These are phyloP conservation scores for Trichonephila inaurata DNA, from an alignment of 1,140 invertebrate species.

Conservation along the genomic window DNA sequence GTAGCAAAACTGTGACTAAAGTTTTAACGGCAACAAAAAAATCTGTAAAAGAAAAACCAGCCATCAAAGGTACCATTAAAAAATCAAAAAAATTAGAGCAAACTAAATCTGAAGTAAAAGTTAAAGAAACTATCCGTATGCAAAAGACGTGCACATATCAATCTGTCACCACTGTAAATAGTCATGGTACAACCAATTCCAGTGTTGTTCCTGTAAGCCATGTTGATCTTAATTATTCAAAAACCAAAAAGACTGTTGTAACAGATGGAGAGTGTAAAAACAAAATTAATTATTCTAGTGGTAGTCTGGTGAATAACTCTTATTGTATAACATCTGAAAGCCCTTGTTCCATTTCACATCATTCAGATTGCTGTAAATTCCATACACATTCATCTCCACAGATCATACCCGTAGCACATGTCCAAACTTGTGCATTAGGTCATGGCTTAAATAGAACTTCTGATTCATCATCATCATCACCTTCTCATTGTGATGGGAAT, in stretches of 20 bases:
- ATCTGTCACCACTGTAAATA: slow-evolving; percentile 69
- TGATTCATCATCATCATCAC: slow-evolving; percentile 42
- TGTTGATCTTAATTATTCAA: slow-evolving; percentile 61
- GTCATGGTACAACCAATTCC: slow-evolving; percentile 60
- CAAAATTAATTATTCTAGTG: slow-evolving; percentile 67
- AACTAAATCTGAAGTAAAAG: slow-evolving; percentile 73
- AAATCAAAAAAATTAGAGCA: slow-evolving; percentile 66
- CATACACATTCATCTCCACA: slow-evolving; percentile 53
- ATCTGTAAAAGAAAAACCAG: neutral
- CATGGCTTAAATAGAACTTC: slow-evolving; percentile 49
- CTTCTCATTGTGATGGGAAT: slow-evolving; percentile 62
- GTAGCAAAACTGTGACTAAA: slow-evolving; percentile 13
- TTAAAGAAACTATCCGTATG: slow-evolving; percentile 71
- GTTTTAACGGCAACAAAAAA: slow-evolving; percentile 43
- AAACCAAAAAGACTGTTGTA: slow-evolving; percentile 74
- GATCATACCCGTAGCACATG: slow-evolving; percentile 65
- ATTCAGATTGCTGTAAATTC: slow-evolving; percentile 54
- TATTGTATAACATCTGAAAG: slow-evolving; percentile 65
- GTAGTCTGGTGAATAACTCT: slow-evolving; percentile 58
- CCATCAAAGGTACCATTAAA: neutral
- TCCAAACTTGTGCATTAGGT: slow-evolving; percentile 55
- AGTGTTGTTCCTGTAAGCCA: slow-evolving; percentile 45
- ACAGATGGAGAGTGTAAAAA: slow-evolving; percentile 68
- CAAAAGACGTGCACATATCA: slow-evolving; percentile 75
- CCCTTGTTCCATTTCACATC: slow-evolving; percentile 57